Evolutionary conservation across 2,888 invertebrate species (phyloP).

Genomic region (Reticulitermes lucifugus): DNA sequence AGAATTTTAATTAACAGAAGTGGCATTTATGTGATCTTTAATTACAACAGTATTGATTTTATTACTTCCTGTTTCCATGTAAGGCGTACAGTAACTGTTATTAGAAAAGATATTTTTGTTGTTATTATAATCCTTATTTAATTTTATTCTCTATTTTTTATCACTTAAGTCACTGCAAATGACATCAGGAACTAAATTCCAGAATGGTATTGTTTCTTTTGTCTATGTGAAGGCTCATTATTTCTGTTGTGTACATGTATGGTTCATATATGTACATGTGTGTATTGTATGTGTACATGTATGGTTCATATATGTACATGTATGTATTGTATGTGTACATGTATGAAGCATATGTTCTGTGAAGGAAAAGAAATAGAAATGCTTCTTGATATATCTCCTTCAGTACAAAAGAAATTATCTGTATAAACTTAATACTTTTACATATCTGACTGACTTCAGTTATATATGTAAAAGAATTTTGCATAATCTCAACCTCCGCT

Average conservation of each 20-base stretch:
- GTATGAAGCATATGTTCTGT: not conserved
- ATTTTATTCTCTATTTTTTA: not conserved
- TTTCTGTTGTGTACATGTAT: not conserved
- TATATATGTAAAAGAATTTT: not conserved
- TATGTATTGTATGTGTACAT: too few relatives aligned
- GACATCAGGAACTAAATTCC: not conserved
- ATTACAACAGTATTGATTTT: slow-evolving; percentile 1
- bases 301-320: not conserved
- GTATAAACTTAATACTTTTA: not conserved
- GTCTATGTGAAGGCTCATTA: not conserved
- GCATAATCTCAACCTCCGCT: not conserved
- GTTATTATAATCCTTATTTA: not conserved
- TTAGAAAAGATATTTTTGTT: not conserved
- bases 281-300: too few relatives aligned
- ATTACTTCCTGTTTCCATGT: not conserved
- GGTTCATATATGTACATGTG: not conserved
- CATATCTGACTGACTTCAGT: not conserved
- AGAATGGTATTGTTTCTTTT: slow-evolving; percentile 11
- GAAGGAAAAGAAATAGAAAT: not conserved
- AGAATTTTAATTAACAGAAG: slow-evolving; percentile 33
- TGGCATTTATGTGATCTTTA: slow-evolving; percentile 27
- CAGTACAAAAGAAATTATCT: slow-evolving; percentile 1
- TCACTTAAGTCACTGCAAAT: not conserved
- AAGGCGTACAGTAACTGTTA: not conserved
- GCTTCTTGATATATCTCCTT: not conserved